A percentile compares a stretch with the other conserved stretches of the same genome.
Evolutionary conservation across 1,140 invertebrate species (phyloP).

Genomic region (Scaptomyza pallida): DNA sequence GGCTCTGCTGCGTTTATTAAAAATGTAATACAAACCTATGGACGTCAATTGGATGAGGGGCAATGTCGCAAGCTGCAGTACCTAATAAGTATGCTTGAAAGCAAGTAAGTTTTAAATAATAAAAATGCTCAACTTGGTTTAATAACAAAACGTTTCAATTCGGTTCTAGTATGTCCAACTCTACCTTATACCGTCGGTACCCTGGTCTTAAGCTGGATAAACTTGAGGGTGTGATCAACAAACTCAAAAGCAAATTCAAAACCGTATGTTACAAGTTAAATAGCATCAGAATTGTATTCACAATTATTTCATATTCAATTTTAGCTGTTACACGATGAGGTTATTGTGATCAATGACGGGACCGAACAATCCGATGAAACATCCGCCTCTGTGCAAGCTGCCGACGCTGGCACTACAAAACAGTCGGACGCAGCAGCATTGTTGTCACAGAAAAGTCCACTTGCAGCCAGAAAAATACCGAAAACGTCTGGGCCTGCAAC

Average conservation of each 20-base stretch:
- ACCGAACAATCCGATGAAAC: neutral
- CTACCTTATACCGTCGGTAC: slow-evolving; percentile 1
- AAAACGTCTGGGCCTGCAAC: neutral
- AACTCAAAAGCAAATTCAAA: slow-evolving; percentile 45
- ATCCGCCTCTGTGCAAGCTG: neutral
- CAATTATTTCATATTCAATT: neutral
- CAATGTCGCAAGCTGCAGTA: slow-evolving; percentile 34
- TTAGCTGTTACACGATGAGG: slow-evolving; percentile 19
- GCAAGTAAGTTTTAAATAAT: slow-evolving; percentile 42
- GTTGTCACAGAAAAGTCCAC: neutral
- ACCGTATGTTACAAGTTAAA: slow-evolving; percentile 29
- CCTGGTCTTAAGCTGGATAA: slow-evolving; percentile 26
- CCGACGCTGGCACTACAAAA: neutral
- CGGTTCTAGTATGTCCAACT: slow-evolving; percentile 6
- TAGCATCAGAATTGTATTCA: neutral
- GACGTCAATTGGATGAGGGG: slow-evolving; percentile 8
- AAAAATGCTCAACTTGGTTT: neutral
- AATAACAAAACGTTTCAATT: neutral
- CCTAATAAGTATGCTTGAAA: slow-evolving; percentile 31
- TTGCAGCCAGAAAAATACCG: neutral
- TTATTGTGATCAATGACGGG: slow-evolving; percentile 25
- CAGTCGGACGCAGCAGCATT: neutral
- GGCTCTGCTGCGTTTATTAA: slow-evolving; percentile 42
- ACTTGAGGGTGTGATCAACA: slow-evolving; percentile 45
- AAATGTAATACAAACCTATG: slow-evolving; percentile 18